Percentiles rank a stretch among this genome's conserved stretches.
Evolutionary conservation across 2,797 vertebrate species (phyloP).

Genomic region (Cyclopterus lumpus): DNA sequence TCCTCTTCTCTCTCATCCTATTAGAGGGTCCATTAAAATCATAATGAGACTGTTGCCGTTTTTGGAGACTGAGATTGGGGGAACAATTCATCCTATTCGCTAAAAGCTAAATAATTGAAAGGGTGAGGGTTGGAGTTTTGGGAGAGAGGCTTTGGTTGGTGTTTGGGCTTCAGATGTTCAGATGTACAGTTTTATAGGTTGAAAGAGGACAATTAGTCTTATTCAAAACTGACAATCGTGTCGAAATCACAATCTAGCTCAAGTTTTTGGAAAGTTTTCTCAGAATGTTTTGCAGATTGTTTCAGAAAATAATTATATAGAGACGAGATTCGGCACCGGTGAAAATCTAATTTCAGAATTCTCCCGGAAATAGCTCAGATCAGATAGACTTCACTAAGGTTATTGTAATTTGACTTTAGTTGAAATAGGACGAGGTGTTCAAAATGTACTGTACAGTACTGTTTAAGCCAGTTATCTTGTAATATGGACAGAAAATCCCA

Average conservation of each 20-base stretch:
- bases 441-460: too few species aligned
- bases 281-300: background rate
- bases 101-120: constrained; percentile 67
- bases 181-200: background rate
- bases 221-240: background rate
- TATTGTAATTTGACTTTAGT: too few species aligned
- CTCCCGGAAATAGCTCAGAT: background rate
- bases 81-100: constrained; percentile 60
- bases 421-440: too few species aligned
- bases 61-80: constrained; percentile 52
- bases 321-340: background rate
- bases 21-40: constrained; percentile 59
- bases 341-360: background rate
- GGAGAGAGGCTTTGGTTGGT: background rate
- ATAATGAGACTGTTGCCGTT: constrained; percentile 72
- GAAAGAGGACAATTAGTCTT: background rate
- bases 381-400: background rate
- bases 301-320: background rate
- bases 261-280: background rate
- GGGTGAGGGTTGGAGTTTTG: constrained; percentile 14
- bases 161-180: background rate
- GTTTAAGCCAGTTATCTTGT: too few species aligned
- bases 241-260: background rate
- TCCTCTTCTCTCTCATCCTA: constrained; percentile 40
- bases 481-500: too few species aligned